A percentile compares a stretch with the other conserved stretches of the same genome.
phyloP scores from a whole-genome alignment of 2,888 invertebrate species.

The Chesias legatella region DNA sequence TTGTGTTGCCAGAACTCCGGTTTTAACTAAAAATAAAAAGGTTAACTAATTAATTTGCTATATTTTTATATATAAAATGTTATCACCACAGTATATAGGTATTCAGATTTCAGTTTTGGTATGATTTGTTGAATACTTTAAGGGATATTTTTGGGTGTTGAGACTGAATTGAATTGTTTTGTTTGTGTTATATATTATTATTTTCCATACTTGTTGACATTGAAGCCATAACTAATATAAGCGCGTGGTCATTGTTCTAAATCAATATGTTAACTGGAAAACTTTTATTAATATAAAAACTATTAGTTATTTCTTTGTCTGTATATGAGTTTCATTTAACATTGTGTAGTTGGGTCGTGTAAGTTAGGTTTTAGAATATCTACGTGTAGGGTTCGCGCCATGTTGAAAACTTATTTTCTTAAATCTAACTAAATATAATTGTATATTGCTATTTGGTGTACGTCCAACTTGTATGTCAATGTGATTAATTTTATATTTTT shows the following conservation, averaged over 20 bases:
- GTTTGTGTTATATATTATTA: slow-evolving; percentile 77
- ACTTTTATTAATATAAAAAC: slow-evolving; percentile 49
- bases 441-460: slow-evolving; percentile 77
- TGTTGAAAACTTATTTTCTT: slow-evolving; percentile 59
- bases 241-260: slow-evolving; percentile 37
- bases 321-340: slow-evolving; percentile 76
- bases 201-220: slow-evolving; percentile 57
- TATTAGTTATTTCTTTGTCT: slow-evolving; percentile 73
- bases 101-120: slow-evolving; percentile 15
- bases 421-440: slow-evolving; percentile 65
- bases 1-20: slow-evolving; percentile 37
- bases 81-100: slow-evolving; percentile 14
- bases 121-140: slow-evolving; percentile 48
- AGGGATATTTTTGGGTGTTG: slow-evolving; percentile 69
- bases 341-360: slow-evolving; percentile 70
- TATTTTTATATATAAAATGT: slow-evolving; percentile 59
- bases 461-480: slow-evolving; percentile 79
- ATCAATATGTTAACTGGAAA: slow-evolving; percentile 48
- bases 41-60: slow-evolving; percentile 54
- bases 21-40: slow-evolving; percentile 42
- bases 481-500: slow-evolving; percentile 70
- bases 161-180: slow-evolving; percentile 81
- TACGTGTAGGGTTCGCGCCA: slow-evolving; percentile 60
- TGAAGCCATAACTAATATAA: slow-evolving; percentile 51
- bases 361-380: slow-evolving; percentile 70